Conservation (phyloP, 2,113 vertebrate genomes). For the Scomber scombrus region DNA sequence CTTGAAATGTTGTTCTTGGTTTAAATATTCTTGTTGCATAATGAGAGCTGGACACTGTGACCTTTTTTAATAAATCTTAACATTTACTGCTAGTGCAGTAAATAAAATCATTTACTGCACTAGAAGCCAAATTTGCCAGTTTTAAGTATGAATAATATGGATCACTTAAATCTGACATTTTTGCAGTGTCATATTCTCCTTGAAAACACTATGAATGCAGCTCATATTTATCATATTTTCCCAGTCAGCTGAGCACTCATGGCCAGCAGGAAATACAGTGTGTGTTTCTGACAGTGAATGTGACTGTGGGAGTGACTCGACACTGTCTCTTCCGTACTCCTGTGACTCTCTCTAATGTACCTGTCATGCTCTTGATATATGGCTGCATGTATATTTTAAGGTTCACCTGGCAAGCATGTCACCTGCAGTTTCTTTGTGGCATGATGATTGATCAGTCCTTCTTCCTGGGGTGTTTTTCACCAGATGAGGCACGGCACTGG, state of each 20-base stretch:
- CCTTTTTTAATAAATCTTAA: too few relatives aligned
- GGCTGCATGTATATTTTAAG: conserved; percentile 83
- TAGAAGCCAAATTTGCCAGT: too few relatives aligned
- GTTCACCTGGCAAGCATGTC: conserved; percentile 82
- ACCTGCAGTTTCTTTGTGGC: conserved; percentile 75
- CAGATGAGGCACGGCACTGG: conserved; percentile 16
- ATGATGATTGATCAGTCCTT: conserved; percentile 80
- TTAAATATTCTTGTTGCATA: too few relatives aligned
- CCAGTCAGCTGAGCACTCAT: conserved; percentile 47
- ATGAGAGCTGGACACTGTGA: too few relatives aligned
- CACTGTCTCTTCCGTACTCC: conserved; percentile 51
- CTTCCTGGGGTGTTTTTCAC: conserved; percentile 49
- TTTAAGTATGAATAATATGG: too few relatives aligned
- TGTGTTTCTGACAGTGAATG: conserved; percentile 62
- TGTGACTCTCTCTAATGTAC: conserved; percentile 76
- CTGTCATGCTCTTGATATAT: conserved; percentile 83
- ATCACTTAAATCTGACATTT: too few relatives aligned
- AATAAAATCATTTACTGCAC: too few relatives aligned
- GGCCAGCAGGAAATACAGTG: conserved; percentile 70
- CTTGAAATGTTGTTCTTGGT: too few relatives aligned
- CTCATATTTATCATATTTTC: conserved; percentile 68
- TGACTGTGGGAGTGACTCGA: conserved; percentile 58
- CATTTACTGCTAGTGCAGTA: too few relatives aligned
- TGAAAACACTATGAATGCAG: not conserved
- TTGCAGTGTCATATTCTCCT: too few relatives aligned